Conservation (phyloP, 1,140 invertebrate species). For the Vanessa tameamea region DNA sequence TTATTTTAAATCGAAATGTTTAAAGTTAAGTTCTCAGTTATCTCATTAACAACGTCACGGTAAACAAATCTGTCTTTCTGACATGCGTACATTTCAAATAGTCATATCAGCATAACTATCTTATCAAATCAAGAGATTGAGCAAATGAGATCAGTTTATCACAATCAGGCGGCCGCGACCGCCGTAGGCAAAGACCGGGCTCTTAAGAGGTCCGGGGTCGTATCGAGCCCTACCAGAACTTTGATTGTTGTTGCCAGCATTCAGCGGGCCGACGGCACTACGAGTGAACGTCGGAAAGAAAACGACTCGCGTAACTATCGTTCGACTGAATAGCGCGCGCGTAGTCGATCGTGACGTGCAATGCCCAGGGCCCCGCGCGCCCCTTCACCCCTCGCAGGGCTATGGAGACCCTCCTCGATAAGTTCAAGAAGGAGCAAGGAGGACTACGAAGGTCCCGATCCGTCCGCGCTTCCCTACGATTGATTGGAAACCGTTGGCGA, state of each 20-base stretch:
- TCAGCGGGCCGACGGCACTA: slow-evolving; percentile 60
- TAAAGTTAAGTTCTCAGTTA: slow-evolving; percentile 32
- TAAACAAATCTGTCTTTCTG: slow-evolving; percentile 69
- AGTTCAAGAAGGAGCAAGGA: slow-evolving; percentile 71
- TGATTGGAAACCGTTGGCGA: slow-evolving; percentile 82
- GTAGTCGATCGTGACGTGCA: slow-evolving; percentile 72
- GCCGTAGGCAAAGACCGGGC: slow-evolving; percentile 47
- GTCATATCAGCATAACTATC: slow-evolving; percentile 53
- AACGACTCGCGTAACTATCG: slow-evolving; percentile 73
- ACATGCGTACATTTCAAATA: slow-evolving; percentile 66
- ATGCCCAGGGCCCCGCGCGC: slow-evolving; percentile 68
- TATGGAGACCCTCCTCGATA: slow-evolving; percentile 78
- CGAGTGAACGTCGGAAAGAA: slow-evolving; percentile 73
- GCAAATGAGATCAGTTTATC: slow-evolving; percentile 71
- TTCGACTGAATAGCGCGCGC: slow-evolving; percentile 74
- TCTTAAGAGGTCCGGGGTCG: slow-evolving; percentile 51
- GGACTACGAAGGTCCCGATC: slow-evolving; percentile 85
- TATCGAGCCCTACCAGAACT: slow-evolving; percentile 56
- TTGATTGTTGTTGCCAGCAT: slow-evolving; percentile 64
- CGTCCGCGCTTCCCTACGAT: slow-evolving; percentile 85
- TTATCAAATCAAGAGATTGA: slow-evolving; percentile 74
- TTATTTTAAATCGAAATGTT: slow-evolving; percentile 40
- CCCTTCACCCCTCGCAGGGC: slow-evolving; percentile 67
- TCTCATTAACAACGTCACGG: slow-evolving; percentile 59
- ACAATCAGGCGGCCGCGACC: slow-evolving; percentile 47